Evolutionary conservation across 2,797 vertebrate species (phyloP), one percentile per base, ranked within the genome.

Genomic region (Momotus momota): DNA sequence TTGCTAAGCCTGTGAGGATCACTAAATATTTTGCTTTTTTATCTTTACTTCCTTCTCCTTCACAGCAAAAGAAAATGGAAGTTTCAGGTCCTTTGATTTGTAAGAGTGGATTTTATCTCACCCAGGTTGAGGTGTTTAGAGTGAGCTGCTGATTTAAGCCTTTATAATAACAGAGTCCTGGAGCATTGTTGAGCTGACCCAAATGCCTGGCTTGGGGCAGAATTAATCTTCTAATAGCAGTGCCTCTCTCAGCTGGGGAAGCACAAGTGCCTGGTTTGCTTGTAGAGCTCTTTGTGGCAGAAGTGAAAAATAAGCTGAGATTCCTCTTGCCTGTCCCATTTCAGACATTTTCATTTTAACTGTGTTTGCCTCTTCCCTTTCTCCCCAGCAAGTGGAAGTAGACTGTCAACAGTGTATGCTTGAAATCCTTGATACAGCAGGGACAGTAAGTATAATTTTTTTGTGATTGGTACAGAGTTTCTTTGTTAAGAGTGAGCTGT

Each of bases 331-430:
- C 51, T 71, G 49, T 54, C 52, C 41, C 10, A 0, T 43, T 89
- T 61, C 64, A 33, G 52, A 19, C 25, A 14, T 7, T 15, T 46
- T 2, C 17, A 3, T 27, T 91, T 78, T 89, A 81, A 48, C 58
- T 61, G 33, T 54, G 0, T 67, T 65, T 82, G 9, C 89, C 41
- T 48, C 64, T 89, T 71, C 31, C 41, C 86, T 94, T 81, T 81
- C 45, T 62, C 64, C 94, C 82, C 98, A 99, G 99, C 99, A 99
- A 99, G 99, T 99, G 31, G 99, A 99, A 98, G 99, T 99, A 49
- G 99, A 99, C 89, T 99, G 99, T 80, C 99, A 99, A 96, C 99
- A 99, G 93, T 99, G 99, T 96, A 99, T 99, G 99, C 98, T 99
- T 73, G 99, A 99, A 98, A 99, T 99, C 98, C 98, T 99, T 52